Base-by-base conservation (phyloP, 1,140 invertebrate species). In the Helicoverpa zea region DNA sequence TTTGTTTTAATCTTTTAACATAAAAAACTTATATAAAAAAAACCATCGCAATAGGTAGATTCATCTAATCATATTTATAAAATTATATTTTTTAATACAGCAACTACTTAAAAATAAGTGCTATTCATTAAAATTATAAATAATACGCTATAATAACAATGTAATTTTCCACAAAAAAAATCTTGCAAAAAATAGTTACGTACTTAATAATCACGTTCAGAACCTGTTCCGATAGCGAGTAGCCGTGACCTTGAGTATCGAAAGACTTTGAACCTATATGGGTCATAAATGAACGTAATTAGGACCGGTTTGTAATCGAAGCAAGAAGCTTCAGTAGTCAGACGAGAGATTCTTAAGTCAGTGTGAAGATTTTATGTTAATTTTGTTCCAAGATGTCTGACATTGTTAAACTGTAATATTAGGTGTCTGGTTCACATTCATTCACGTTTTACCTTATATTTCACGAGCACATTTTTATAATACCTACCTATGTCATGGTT, bases 191-290 rank as follows among this genome's bases (percentile, higher is more conserved):
- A 58, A 2, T n/a, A 16, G 3, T 2, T 7, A 7, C 5, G 0
- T 58, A 58, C n/a, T 58, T 58, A 23, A 30, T 30, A 61, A 61
- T n/a, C 23, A 12, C 35, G 35, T 43, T 43, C 35, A 9, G 12
- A 29, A 29, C 10, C 14, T 30, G 13, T 61, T 23, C 23, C 23
- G 14, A 23, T 4, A 2, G 11, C 23, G 23, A 59, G 23, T 29
- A 61, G 29, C 58, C 12, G 23, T 61, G 58, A 14, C 58, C 58
- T 61, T 30, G 58, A 23, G 10, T 66, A 10, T n/a, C n/a, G 16
- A 2, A 68, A 68, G 43, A 49, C 43, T 68, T 68, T 18, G 64
- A 68, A 68, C 43, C 10, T 68, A 47, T 66, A 18, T 43, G n/a
- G 43, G 16, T 49, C 64, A 68, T 49, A 68, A 68, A 43, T 66